phyloP scores from a whole-genome alignment of 2,888 invertebrate species.

The Aricia artaxerxes region DNA sequence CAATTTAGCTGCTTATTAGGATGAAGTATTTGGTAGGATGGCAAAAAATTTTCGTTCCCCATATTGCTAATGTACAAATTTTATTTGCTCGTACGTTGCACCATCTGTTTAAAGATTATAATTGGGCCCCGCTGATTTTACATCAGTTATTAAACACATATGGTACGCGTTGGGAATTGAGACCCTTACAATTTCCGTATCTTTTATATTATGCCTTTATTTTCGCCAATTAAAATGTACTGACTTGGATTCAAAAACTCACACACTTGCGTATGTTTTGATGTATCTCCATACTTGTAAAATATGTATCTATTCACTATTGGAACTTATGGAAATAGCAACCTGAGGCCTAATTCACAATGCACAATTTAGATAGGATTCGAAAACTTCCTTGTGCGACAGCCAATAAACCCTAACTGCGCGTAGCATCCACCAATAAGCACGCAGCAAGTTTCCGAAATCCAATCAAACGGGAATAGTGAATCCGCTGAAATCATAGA shows the following conservation, averaged over 20 bases:
- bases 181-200: slow-evolving; percentile 43
- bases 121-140: slow-evolving; percentile 69
- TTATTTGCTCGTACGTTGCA: slow-evolving; percentile 66
- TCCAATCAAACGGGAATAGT: neutral
- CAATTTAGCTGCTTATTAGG: slow-evolving; percentile 64
- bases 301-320: no score
- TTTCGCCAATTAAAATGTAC: neutral
- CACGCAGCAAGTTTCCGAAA: neutral
- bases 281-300: no score
- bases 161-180: slow-evolving; percentile 68
- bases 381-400: neutral
- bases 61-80: slow-evolving; percentile 62
- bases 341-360: no score
- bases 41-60: slow-evolving; percentile 56
- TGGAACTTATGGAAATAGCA: no score
- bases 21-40: slow-evolving; percentile 68
- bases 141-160: slow-evolving; percentile 77
- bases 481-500: neutral
- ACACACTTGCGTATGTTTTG: no score
- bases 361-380: no score
- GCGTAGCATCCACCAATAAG: neutral
- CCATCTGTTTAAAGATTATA: slow-evolving; percentile 60
- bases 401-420: neutral
- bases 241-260: no score
- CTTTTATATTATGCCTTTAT: neutral